A percentile compares a stretch with the other conserved stretches of the same genome.
Evolutionary conservation across 2,113 vertebrate genomes (phyloP).

Genomic region (Gopherus evgoodei): DNA sequence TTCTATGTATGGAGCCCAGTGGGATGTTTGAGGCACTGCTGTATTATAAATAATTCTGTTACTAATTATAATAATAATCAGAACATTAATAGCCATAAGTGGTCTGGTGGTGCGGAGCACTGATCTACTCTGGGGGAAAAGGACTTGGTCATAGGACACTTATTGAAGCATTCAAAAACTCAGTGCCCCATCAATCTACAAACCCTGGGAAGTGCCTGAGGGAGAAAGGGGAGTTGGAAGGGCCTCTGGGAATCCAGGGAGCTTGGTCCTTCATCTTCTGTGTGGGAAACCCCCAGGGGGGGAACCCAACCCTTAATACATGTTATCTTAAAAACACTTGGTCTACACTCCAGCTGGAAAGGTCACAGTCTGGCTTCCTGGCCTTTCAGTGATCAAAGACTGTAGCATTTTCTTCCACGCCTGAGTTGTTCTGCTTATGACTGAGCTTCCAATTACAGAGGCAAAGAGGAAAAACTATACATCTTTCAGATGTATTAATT

Average conservation of each 20-base stretch:
- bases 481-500: constrained; percentile 56
- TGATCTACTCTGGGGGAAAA: background rate
- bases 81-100: background rate
- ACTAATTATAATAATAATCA: background rate
- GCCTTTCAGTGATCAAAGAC: constrained; percentile 10
- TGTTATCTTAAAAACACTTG: constrained; percentile 63
- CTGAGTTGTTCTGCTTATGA: constrained; percentile 29
- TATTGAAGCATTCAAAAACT: background rate
- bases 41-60: background rate
- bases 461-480: constrained; percentile 2
- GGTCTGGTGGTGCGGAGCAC: background rate
- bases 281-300: constrained; percentile 9
- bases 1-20: background rate
- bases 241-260: background rate
- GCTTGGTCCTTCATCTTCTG: background rate
- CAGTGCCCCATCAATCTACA: background rate
- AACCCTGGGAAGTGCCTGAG: background rate
- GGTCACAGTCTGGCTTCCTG: constrained; percentile 44
- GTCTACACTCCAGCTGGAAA: constrained; percentile 46
- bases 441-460: constrained; percentile 49
- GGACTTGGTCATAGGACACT: background rate
- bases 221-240: fast-evolving
- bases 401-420: background rate
- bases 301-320: constrained; percentile 31
- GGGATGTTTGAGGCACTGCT: background rate